phyloP scores from a whole-genome alignment of 1,140 invertebrate species.

The Condylostylus longicornis region DNA sequence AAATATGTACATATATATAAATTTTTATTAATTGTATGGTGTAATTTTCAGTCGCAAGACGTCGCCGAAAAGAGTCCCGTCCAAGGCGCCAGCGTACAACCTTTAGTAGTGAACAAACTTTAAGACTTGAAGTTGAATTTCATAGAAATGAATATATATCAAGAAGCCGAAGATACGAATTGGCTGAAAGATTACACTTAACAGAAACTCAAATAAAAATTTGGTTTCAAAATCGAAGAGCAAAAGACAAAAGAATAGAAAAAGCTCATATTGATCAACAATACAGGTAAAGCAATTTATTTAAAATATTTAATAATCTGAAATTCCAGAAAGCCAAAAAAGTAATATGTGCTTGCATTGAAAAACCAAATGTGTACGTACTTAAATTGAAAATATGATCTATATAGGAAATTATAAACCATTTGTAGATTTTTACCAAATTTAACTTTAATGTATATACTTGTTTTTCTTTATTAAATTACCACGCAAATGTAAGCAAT shows the following conservation, averaged over 20 bases:
- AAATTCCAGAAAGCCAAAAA: slow-evolving; percentile 10
- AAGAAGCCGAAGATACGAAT: slow-evolving; percentile 64
- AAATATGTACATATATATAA: too few species aligned
- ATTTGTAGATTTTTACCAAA: too few species aligned
- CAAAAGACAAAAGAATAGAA: slow-evolving; percentile 91
- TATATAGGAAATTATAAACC: not conserved
- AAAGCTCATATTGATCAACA: slow-evolving; percentile 90
- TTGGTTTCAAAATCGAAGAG: slow-evolving; percentile 91
- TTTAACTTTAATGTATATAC: slow-evolving; percentile 21
- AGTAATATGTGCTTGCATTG: slow-evolving; percentile 12
- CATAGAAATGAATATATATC: slow-evolving; percentile 83
- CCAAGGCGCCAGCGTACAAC: slow-evolving; percentile 82
- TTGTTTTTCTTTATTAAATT: slow-evolving; percentile 29
- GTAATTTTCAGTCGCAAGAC: slow-evolving; percentile 58
- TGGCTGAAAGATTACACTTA: slow-evolving; percentile 64
- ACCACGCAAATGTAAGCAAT: too few species aligned
- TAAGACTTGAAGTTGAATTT: slow-evolving; percentile 80
- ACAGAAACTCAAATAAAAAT: slow-evolving; percentile 93
- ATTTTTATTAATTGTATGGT: too few species aligned
- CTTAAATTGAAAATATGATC: not conserved
- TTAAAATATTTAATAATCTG: not conserved
- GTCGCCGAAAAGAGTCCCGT: slow-evolving; percentile 68
- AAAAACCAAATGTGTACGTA: too few species aligned
- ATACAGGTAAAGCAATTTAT: slow-evolving; percentile 49
- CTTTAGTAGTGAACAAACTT: slow-evolving; percentile 84